Conservation (phyloP, 1,140 invertebrate species). For the Lanistes nyassanus region DNA sequence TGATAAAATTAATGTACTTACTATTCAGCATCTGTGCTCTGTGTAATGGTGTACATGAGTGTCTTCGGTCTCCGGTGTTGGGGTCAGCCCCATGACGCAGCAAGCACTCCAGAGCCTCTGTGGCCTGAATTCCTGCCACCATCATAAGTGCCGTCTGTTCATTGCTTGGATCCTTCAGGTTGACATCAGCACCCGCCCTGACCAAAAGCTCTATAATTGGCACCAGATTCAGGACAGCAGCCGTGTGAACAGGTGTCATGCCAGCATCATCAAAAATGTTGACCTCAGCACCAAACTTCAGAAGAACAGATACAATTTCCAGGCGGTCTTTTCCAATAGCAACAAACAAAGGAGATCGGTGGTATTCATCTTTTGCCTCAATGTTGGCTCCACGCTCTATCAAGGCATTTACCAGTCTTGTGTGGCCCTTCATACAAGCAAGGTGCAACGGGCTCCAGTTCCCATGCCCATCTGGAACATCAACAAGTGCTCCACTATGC, state of each 20-base stretch:
- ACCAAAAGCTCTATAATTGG: slow-evolving; percentile 9
- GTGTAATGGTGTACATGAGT: background rate
- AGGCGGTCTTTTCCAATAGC: background rate
- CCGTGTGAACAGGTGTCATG: background rate
- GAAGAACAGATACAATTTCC: background rate
- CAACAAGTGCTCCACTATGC: background rate
- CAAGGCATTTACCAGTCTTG: background rate
- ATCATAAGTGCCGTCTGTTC: slow-evolving; percentile 1
- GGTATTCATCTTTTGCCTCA: background rate
- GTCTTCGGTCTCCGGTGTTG: background rate
- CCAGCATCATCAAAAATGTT: background rate
- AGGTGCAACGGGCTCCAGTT: slow-evolving; percentile 4
- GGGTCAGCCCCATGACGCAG: slow-evolving; percentile 7
- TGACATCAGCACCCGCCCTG: background rate
- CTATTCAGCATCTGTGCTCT: background rate
- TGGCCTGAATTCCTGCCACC: background rate
- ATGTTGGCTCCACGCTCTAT: slow-evolving; percentile 3
- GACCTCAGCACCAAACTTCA: background rate
- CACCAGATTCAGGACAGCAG: background rate
- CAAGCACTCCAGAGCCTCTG: background rate
- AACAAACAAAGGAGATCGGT: background rate
- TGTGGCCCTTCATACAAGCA: background rate
- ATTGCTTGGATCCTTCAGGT: background rate
- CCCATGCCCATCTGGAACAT: background rate
- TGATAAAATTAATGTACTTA: too few species aligned